Evolutionary conservation across 23 tunicate genomes (phyloP).

Genomic region (Corella eumyota): DNA sequence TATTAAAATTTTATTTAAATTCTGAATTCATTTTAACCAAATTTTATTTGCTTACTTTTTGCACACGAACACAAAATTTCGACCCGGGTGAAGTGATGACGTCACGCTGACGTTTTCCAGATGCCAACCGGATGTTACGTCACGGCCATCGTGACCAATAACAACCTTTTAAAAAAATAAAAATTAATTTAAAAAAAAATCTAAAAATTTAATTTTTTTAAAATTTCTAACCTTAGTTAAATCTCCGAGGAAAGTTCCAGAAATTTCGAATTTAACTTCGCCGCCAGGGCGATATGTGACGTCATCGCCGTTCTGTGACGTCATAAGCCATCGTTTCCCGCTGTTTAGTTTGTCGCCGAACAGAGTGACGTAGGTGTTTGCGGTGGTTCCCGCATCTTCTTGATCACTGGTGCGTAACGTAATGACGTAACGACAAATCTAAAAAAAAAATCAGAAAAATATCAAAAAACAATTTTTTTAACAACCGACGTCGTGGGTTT

Average conservation of each 20-base stretch:
- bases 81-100: constrained; percentile 21
- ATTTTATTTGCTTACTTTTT: constrained; percentile 69
- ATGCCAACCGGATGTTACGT: constrained; percentile 59
- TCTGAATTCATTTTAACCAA: too few relatives aligned
- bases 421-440: constrained; percentile 39
- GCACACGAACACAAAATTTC: constrained; percentile 33
- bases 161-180: constrained; percentile 26
- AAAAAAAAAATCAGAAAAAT: neutral
- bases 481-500: too few relatives aligned
- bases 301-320: constrained; percentile 21
- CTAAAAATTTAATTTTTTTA: neutral
- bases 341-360: constrained; percentile 44
- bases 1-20: too few relatives aligned
- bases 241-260: constrained; percentile 24
- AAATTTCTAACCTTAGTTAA: constrained; percentile 40
- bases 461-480: too few relatives aligned
- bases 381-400: constrained; percentile 60
- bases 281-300: constrained; percentile 21
- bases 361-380: constrained; percentile 59
- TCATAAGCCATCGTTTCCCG: constrained; percentile 77
- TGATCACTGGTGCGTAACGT: constrained; percentile 47
- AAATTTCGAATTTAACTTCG: constrained; percentile 11
- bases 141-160: constrained; percentile 75
- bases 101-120: constrained; percentile 51
- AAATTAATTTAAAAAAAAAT: neutral